phyloP scores from a whole-genome alignment of 2,113 vertebrate genomes.

The Elachura formosa region DNA sequence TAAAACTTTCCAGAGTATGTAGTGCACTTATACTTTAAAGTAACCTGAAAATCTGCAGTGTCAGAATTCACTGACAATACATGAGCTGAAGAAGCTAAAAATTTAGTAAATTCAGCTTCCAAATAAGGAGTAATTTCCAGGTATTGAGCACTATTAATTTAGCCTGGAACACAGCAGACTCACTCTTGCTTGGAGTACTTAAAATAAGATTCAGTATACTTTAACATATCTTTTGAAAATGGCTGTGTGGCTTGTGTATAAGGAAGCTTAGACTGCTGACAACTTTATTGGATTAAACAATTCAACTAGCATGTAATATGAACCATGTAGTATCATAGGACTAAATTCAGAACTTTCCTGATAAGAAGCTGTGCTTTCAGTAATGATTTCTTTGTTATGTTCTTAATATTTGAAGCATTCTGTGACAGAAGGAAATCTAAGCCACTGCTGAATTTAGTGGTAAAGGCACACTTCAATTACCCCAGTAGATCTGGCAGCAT shows the following conservation, averaged over 20 bases:
- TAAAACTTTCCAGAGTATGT: neutral
- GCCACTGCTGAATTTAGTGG: neutral
- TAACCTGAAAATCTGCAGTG: neutral
- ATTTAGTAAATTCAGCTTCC: neutral
- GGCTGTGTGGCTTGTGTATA: neutral
- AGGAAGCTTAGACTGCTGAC: neutral
- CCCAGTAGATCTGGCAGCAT: neutral
- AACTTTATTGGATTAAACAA: constrained; percentile 1
- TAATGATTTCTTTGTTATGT: neutral
- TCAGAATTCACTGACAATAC: neutral
- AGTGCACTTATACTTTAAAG: neutral
- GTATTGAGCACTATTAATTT: neutral
- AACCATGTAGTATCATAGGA: neutral
- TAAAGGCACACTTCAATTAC: neutral
- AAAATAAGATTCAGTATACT: neutral
- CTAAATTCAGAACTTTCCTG: neutral
- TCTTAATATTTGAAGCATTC: neutral
- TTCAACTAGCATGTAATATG: neutral
- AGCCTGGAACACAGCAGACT: neutral
- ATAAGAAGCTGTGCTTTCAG: neutral
- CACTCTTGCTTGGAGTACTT: neutral
- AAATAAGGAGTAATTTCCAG: neutral
- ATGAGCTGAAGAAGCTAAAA: neutral
- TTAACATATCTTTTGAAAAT: neutral
- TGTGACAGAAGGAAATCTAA: neutral